A percentile compares a stretch with the other conserved stretches of the same genome.
phyloP scores from a whole-genome alignment of 1,140 invertebrate species.

The Condylostylus longicornis region DNA sequence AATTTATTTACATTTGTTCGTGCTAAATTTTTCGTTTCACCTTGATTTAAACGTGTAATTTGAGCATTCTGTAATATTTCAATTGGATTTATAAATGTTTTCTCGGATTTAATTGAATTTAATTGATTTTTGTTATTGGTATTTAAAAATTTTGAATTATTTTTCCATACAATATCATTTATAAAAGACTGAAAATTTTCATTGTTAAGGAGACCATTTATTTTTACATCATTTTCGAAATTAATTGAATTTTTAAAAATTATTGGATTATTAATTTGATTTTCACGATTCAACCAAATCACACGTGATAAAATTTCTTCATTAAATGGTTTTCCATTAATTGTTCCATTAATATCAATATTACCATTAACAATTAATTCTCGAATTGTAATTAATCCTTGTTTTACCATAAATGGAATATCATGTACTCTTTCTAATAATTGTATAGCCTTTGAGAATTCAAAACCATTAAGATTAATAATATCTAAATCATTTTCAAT shows the following conservation, averaged over 20 bases:
- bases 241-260: constrained; percentile 8
- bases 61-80: constrained; percentile 6
- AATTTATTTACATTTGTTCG: no score
- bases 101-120: background rate
- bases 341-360: constrained; percentile 7
- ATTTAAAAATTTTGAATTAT: no score
- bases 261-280: constrained; percentile 13
- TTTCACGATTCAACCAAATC: constrained; percentile 20
- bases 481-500: constrained; percentile 15
- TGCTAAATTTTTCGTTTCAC: no score
- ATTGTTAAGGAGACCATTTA: constrained; percentile 18
- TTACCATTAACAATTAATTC: constrained; percentile 16
- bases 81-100: constrained; percentile 4
- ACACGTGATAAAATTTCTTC: constrained; percentile 16
- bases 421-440: constrained; percentile 22
- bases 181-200: constrained; percentile 15
- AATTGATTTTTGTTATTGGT: no score
- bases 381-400: constrained; percentile 22
- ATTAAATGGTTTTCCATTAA: constrained; percentile 12
- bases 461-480: constrained; percentile 13
- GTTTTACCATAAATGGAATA: constrained; percentile 20
- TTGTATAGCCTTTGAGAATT: constrained; percentile 9
- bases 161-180: constrained; percentile 18
- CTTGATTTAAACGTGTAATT: constrained; percentile 16
- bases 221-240: constrained; percentile 10